Base-by-base conservation (phyloP, 1,140 invertebrate genomes). In the Heliconius himera region DNA sequence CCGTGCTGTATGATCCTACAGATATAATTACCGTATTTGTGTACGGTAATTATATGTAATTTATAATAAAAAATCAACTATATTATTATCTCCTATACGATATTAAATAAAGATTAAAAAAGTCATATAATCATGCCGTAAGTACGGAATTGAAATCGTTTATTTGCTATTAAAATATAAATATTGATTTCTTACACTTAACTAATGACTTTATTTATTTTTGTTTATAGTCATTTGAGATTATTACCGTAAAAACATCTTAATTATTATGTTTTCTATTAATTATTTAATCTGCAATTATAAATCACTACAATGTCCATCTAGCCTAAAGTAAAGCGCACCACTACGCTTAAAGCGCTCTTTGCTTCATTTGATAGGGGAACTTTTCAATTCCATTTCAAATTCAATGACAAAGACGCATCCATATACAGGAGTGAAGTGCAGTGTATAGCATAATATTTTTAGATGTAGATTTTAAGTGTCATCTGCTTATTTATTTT, bases 381-480 rank as follows among this genome's bases (percentile, higher is more conserved):
- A 78, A 73, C 82, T 81, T 36, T 36, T 80, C 79, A 81, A 82
- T 81, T 79, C 81, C 79, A 80, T 80, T 81, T 66, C 80, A 82
- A 83, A 85, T 84, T 85, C 84, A 88, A 87, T 88, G 87, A 87
- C 85, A 88, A 89, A 88, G 88, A 88, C 85, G 88, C 86, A 90
- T 85, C 89, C 85, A 86, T 90, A 87, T 82, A 85, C 79, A 86
- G 85, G 80, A 88, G 87, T 89, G 86, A 83, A 89, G 85, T 87
- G 86, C 82, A 89, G 87, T 89, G 88, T 85, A 91, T 88, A 91
- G 91, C 93, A 93, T 94, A 94, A 94, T 95, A 95, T 95, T 95
- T 95, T 95, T 95, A 95, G 94, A 95, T 95, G 93, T 95, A 95
- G 94, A 93, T 92, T 91, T 90, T 89, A 92, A 88, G 90, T 94